Evolutionary conservation across 2,797 vertebrate genomes (phyloP).

Genomic region (Enteromius thamalakanensis): DNA sequence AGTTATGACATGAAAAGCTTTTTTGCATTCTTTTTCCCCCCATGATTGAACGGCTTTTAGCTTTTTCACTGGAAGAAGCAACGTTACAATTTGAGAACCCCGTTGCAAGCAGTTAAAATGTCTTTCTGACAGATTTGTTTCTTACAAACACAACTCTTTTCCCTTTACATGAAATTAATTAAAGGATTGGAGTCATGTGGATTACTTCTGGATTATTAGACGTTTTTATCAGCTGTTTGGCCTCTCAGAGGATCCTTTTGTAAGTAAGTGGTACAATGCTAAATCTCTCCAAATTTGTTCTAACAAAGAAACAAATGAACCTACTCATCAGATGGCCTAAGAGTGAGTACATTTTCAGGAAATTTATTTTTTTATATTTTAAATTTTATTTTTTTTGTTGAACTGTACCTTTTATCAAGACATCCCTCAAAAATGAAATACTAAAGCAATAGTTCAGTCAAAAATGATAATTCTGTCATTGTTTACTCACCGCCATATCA

Average conservation of each 20-base stretch:
- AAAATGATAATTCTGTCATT: too few species aligned
- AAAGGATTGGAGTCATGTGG: neutral
- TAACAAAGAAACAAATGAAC: too few species aligned
- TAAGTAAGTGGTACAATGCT: neutral
- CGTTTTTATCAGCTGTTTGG: neutral
- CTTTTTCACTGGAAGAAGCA: neutral
- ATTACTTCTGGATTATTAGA: neutral
- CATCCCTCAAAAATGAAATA: neutral
- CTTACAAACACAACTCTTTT: neutral
- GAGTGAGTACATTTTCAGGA: neutral
- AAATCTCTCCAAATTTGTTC: too few species aligned
- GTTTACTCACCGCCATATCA: too few species aligned
- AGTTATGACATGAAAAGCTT: too few species aligned
- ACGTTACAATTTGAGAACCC: neutral
- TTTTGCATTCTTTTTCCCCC: too few species aligned
- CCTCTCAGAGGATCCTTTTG: neutral
- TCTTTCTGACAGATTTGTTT: neutral
- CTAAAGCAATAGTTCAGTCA: too few species aligned
- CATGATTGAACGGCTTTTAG: too few species aligned
- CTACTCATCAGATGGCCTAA: neutral
- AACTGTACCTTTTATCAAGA: neutral
- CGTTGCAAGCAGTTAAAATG: neutral
- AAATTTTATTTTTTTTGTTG: neutral
- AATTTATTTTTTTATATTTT: too few species aligned
- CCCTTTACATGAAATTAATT: neutral